phyloP scores from a whole-genome alignment of 2,888 invertebrate species.

The Leucophenga montana region DNA sequence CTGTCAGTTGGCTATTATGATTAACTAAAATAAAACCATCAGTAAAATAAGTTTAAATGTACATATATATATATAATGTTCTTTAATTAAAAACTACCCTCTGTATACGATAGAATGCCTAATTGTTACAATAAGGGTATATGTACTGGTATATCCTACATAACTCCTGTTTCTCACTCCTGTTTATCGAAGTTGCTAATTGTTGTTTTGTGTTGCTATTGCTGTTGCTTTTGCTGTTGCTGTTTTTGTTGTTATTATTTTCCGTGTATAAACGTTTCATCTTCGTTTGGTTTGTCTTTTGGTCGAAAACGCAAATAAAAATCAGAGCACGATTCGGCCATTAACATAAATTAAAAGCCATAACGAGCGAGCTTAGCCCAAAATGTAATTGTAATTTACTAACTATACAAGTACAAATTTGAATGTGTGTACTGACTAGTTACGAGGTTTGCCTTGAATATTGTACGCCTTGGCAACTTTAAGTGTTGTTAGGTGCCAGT shows the following conservation, averaged over 20 bases:
- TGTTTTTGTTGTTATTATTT: conserved; percentile 23
- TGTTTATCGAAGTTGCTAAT: conserved; percentile 10
- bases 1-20: no score
- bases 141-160: no score
- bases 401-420: conserved; percentile 8
- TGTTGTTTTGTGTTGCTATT: conserved; percentile 35
- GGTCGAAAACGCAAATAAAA: conserved; percentile 35
- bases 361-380: conserved; percentile 44
- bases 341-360: conserved; percentile 65
- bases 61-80: no score
- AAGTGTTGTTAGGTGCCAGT: no score
- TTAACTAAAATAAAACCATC: no score
- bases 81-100: no score
- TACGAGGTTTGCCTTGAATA: no score
- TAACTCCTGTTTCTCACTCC: neutral
- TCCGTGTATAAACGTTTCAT: no score
- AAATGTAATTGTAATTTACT: conserved; percentile 61
- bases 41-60: no score
- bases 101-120: neutral
- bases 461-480: no score
- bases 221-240: no score
- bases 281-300: conserved; percentile 25
- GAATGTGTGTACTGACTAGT: no score
- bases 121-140: neutral
- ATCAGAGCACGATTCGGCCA: conserved; percentile 59